These are phyloP conservation scores for Forpus xanthops DNA, from an alignment of 2,797 vertebrate species.

Conservation along the genomic window DNA sequence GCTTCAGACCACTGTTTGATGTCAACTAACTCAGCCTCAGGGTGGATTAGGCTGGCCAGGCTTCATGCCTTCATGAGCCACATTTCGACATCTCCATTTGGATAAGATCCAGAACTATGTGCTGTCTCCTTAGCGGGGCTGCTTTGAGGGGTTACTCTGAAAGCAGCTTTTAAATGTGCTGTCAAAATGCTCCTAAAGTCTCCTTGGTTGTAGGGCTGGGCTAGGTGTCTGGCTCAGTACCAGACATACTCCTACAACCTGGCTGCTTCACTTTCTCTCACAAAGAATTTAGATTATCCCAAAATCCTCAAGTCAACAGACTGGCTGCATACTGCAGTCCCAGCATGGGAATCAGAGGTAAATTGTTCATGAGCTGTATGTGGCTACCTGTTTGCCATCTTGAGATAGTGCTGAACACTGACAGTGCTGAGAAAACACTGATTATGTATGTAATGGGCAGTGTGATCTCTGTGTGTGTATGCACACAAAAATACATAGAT, in stretches of 20 bases:
- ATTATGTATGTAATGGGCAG: not conserved
- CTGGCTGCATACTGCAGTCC: not conserved
- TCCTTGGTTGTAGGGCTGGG: not conserved
- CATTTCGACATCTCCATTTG: not conserved
- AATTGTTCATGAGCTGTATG: not conserved
- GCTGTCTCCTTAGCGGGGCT: not conserved
- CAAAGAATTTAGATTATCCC: not conserved
- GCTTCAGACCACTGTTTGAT: not conserved
- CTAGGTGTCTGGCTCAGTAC: not conserved
- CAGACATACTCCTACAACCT: not conserved
- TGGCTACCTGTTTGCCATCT: not conserved
- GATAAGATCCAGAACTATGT: not conserved
- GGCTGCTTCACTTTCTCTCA: not conserved
- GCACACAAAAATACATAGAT: not conserved
- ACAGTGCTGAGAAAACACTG: not conserved
- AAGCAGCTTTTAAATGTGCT: not conserved
- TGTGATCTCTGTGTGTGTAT: not conserved
- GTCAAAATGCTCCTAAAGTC: not conserved
- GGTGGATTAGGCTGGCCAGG: not conserved
- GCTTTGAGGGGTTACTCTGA: not conserved
- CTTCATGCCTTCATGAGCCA: not conserved
- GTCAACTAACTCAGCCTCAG: not conserved
- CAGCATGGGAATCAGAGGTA: not conserved
- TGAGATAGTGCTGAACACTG: not conserved
- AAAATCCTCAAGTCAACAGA: not conserved